A percentile compares a stretch with the other conserved stretches of the same genome.
phyloP scores from a whole-genome alignment of 2,888 invertebrate species.

The Holacanthella duospinosa region DNA sequence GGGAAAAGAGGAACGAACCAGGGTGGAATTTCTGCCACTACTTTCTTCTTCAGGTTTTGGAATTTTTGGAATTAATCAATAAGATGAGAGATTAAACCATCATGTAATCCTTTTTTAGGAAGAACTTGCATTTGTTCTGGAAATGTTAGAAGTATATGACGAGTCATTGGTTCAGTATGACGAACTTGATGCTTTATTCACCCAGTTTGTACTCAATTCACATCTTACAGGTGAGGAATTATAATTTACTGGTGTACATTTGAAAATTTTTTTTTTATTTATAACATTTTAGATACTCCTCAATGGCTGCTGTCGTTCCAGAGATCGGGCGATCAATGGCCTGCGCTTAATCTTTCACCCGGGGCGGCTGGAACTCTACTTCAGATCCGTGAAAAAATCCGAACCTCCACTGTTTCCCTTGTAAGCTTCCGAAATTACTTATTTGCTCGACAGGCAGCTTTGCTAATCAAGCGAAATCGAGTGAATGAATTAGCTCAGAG shows the following conservation, averaged over 20 bases:
- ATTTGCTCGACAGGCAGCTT: slow-evolving; percentile 55
- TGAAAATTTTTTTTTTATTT: not conserved
- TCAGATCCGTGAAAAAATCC: slow-evolving; percentile 34
- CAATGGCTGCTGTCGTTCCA: slow-evolving; percentile 75
- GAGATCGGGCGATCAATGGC: slow-evolving; percentile 68
- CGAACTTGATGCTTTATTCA: slow-evolving; percentile 90
- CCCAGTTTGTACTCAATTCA: slow-evolving; percentile 91
- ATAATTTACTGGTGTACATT: not conserved
- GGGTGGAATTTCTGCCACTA: slow-evolving; percentile 93
- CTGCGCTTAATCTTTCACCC: slow-evolving; percentile 56
- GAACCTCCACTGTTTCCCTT: slow-evolving; percentile 45
- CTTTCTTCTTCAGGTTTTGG: slow-evolving; percentile 82
- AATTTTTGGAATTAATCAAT: too few relatives aligned
- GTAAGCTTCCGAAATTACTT: slow-evolving; percentile 87
- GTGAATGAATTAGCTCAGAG: slow-evolving; percentile 64
- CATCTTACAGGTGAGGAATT: slow-evolving; percentile 55
- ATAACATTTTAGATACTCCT: slow-evolving; percentile 55
- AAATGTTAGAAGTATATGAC: slow-evolving; percentile 85
- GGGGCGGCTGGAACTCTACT: slow-evolving; percentile 17
- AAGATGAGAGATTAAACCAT: too few relatives aligned
- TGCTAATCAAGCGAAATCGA: slow-evolving; percentile 29
- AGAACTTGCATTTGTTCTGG: slow-evolving; percentile 85
- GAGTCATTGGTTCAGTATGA: slow-evolving; percentile 95
- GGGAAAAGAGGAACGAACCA: slow-evolving; percentile 78
- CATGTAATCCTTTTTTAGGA: slow-evolving; percentile 51